phyloP scores from a whole-genome alignment of 2,797 vertebrate species.

The Cheirogaleus major region DNA sequence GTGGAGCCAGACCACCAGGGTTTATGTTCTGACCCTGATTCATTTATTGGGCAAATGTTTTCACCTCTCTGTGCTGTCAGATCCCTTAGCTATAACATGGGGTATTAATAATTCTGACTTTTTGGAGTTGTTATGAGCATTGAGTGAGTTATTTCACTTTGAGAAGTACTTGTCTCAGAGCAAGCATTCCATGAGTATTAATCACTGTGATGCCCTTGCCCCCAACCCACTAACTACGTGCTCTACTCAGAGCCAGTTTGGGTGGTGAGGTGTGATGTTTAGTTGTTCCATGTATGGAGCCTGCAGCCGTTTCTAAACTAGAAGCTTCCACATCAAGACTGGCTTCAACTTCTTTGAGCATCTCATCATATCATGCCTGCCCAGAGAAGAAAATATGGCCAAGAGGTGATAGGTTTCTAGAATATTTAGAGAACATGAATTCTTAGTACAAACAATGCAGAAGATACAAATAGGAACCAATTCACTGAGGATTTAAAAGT shows the following conservation, averaged over 20 bases:
- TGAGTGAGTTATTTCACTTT: slow-evolving; percentile 3
- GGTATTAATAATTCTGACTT: background rate
- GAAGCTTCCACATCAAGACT: background rate
- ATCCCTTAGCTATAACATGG: background rate
- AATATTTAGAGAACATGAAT: background rate
- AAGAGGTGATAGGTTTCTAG: background rate
- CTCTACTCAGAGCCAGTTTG: background rate
- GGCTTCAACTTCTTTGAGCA: background rate
- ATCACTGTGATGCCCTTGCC: background rate
- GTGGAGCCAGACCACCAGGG: background rate
- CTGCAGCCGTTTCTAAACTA: background rate
- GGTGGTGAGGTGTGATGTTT: too few species aligned
- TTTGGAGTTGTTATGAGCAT: background rate
- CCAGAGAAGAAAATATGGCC: background rate
- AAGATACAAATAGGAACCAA: background rate
- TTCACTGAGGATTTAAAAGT: background rate
- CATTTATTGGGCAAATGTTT: background rate
- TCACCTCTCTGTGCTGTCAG: background rate
- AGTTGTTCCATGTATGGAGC: background rate
- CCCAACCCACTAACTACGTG: background rate
- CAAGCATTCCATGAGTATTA: background rate
- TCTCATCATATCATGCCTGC: background rate
- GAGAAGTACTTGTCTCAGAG: background rate
- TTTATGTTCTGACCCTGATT: background rate
- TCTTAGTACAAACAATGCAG: background rate